These are phyloP conservation scores for Linurgus olivaceus DNA, from an alignment of 2,797 vertebrate genomes.

Conservation along the genomic window DNA sequence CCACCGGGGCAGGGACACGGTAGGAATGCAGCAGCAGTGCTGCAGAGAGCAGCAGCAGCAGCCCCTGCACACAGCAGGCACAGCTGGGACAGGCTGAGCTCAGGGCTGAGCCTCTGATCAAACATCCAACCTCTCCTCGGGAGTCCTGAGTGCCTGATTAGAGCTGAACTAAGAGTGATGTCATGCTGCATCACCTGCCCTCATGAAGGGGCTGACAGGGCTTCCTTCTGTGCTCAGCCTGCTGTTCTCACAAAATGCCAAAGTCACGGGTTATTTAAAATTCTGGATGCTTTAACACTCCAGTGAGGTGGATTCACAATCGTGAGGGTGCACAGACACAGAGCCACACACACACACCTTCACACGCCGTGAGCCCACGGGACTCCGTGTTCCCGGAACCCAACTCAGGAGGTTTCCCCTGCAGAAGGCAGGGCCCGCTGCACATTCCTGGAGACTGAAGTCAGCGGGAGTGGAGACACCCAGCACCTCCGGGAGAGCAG, in stretches of 20 bases:
- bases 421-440: background rate
- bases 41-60: too few relatives aligned
- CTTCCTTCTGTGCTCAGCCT: background rate
- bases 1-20: background rate
- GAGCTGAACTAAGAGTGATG: background rate
- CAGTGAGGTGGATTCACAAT: background rate
- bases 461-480: background rate
- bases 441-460: background rate
- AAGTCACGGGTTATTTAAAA: background rate
- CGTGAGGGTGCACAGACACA: accelerated
- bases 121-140: background rate
- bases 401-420: background rate
- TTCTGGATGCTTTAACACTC: background rate
- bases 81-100: background rate
- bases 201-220: background rate
- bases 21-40: background rate
- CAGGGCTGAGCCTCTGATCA: background rate
- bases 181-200: background rate
- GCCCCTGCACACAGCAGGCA: background rate
- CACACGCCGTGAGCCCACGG: accelerated
- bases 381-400: background rate
- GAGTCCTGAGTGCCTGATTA: background rate
- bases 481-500: background rate
- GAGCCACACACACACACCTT: accelerated
- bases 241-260: background rate